These are phyloP conservation scores for Zosterops pallidus DNA, from an alignment of 2,113 vertebrate genomes.

Conservation along the genomic window DNA sequence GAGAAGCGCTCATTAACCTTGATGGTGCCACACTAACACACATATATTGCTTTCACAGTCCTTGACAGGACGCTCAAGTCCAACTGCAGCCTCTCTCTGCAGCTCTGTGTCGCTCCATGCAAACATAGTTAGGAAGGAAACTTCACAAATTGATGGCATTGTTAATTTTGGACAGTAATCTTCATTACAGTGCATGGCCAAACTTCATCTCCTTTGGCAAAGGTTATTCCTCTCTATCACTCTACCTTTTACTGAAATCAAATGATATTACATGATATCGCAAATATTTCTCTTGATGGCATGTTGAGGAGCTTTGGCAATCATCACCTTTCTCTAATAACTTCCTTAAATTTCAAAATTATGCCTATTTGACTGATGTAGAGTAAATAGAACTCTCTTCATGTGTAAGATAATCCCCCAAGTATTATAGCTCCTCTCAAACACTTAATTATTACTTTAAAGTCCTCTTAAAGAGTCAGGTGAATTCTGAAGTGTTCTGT, in stretches of 20 bases:
- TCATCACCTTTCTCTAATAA: not conserved
- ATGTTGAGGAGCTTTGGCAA: not conserved
- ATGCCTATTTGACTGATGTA: not conserved
- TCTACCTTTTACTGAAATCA: not conserved
- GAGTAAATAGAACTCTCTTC: not conserved
- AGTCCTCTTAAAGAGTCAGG: constrained; percentile 15
- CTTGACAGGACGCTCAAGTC: rapidly evolving
- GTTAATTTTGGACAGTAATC: not conserved
- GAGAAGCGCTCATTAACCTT: not conserved
- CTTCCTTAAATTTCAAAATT: constrained; percentile 9
- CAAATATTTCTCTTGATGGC: not conserved
- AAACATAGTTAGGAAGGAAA: not conserved
- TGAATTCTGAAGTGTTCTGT: constrained; percentile 40
- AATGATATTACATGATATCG: not conserved
- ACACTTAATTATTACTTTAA: constrained; percentile 47
- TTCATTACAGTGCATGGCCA: not conserved
- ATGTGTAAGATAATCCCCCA: not conserved
- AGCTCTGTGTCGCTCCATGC: not conserved
- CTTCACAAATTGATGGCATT: not conserved
- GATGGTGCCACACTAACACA: not conserved
- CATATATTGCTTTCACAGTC: not conserved
- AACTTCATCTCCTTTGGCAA: not conserved
- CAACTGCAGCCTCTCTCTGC: not conserved
- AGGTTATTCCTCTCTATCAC: not conserved
- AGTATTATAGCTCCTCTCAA: not conserved